Percentiles rank a stretch among this genome's conserved stretches.
Conservation (phyloP, 1,140 invertebrate species). For the Drosophila nasuta region DNA sequence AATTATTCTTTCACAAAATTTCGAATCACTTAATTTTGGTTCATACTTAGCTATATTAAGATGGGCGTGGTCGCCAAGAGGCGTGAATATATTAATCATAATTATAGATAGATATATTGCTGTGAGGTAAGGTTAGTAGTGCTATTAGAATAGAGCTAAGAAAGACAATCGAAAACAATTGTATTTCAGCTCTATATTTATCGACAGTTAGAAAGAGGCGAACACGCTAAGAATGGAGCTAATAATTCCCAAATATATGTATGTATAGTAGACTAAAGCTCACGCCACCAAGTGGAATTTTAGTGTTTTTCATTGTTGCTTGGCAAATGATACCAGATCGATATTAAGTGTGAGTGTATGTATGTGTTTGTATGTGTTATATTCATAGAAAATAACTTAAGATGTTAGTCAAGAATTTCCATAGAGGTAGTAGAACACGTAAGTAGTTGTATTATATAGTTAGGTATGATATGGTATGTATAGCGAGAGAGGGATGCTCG, state of each 20-base stretch:
- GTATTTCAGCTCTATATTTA: constrained; percentile 26
- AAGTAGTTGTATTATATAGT: background rate
- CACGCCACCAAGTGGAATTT: constrained; percentile 29
- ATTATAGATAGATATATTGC: constrained; percentile 6
- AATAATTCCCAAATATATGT: constrained; percentile 8
- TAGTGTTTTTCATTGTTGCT: constrained; percentile 4
- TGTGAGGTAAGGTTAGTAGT: constrained; percentile 30
- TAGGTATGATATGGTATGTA: constrained; percentile 35
- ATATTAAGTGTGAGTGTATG: background rate
- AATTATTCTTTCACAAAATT: constrained; percentile 36
- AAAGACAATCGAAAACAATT: background rate
- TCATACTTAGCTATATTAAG: constrained; percentile 52
- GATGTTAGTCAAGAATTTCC: constrained; percentile 28
- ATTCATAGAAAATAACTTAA: constrained; percentile 6
- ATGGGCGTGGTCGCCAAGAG: constrained; percentile 24
- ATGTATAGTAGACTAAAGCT: background rate
- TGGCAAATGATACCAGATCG: constrained; percentile 28
- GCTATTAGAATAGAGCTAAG: constrained; percentile 31
- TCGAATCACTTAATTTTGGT: constrained; percentile 4
- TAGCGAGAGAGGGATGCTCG: constrained; percentile 34
- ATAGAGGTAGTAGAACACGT: constrained; percentile 2
- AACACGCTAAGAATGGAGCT: constrained; percentile 16
- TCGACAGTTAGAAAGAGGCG: constrained; percentile 26
- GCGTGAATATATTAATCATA: constrained; percentile 10
- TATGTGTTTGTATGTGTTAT: background rate